phyloP scores from a whole-genome alignment of 2,113 vertebrate species.

The Chelonoidis abingdonii region DNA sequence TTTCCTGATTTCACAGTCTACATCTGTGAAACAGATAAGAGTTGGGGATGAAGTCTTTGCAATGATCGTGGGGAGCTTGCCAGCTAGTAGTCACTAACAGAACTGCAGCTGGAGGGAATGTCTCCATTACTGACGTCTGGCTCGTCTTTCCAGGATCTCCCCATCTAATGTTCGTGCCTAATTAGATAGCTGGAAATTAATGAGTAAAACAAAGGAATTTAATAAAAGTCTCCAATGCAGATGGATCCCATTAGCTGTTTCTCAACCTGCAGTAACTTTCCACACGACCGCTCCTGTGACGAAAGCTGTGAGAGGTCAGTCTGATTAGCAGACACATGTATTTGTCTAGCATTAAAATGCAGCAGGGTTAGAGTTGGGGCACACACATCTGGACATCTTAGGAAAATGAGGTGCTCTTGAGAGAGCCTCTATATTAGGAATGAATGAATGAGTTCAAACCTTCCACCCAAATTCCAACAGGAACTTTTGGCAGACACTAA shows the following conservation, averaged over 20 bases:
- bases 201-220: slow-evolving; percentile 5
- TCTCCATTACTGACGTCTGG: fast-evolving
- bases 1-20: fast-evolving
- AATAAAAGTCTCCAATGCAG: slow-evolving; percentile 42
- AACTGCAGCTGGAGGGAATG: background rate
- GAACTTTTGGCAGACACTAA: background rate
- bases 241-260: background rate
- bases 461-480: background rate
- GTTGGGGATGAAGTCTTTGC: background rate
- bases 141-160: background rate
- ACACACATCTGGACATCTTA: background rate
- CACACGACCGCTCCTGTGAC: background rate
- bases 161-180: background rate
- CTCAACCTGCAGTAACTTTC: slow-evolving; percentile 32
- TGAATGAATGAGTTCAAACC: background rate
- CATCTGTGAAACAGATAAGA: background rate
- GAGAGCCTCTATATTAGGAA: background rate
- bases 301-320: background rate
- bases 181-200: slow-evolving; percentile 42
- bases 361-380: background rate
- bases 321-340: fast-evolving
- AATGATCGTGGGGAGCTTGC: slow-evolving; percentile 22
- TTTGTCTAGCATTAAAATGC: background rate
- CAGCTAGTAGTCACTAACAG: slow-evolving; percentile 17
- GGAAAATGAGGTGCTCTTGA: background rate